Evolutionary conservation across 2,888 invertebrate species (phyloP), one percentile per base, ranked within the genome.

Genomic region (Chloromyia formosa): DNA sequence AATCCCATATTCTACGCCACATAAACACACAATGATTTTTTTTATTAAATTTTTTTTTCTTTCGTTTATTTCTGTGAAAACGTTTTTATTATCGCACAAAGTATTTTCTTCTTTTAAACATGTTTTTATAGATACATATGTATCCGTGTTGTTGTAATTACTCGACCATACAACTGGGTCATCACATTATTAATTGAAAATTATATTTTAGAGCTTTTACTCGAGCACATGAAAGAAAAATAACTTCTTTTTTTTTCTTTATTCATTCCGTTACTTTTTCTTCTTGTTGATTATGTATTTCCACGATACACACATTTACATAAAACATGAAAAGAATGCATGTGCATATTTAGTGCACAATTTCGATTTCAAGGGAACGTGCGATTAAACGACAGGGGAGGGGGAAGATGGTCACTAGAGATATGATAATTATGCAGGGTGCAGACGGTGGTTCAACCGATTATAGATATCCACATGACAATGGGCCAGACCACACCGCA

Each of bases 111-210:
- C n/a, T 66, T 62, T 18, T 20, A 35, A 66, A 22, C 45, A 45
- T 61, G 23, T 20, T 49, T 66, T 66, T 35, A 35, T 35, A 35
- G 27, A 35, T 35, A 35, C 27, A 35, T 35, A 35, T 35, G 27
- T 35, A 35, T 35, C 3, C 7, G 7, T 35, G 27, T 35, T 35
- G 27, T 35, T 35, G 35, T 66, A 66, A 66, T 66, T 66, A 66
- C 66, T 49, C 49, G 20, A 14, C 45, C 66, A 22, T 62, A 27
- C 27, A 66, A 66, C 9, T 45, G 66, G 66, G 66, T 66, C 66
- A 66, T 49, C 66, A 9, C 66, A 35, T 7, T 20, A 66, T 18
- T 42, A 20, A 66, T 45, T 35, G 49, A 49, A 66, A 66, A 66
- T 66, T 66, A 66, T 49, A 49, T 49, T 49, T 49, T n/a, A 49